These are phyloP conservation scores for Motacilla alba DNA, from an alignment of 2,113 vertebrate genomes.

Conservation along the genomic window DNA sequence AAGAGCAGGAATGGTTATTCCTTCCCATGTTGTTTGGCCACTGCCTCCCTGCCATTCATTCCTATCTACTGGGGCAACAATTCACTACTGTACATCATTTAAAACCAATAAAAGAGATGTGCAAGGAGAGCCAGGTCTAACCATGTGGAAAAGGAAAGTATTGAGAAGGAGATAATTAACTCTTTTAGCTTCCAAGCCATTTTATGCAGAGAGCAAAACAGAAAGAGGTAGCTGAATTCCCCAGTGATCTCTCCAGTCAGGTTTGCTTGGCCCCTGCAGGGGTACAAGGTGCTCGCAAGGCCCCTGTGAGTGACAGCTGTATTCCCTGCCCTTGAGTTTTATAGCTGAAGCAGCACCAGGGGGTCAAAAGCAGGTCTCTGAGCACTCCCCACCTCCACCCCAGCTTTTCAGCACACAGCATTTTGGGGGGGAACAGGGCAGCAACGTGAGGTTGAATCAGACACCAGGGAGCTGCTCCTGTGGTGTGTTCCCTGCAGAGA, in stretches of 20 bases:
- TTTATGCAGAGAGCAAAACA: not conserved
- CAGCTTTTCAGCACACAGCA: conserved; percentile 3
- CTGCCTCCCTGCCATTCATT: not conserved
- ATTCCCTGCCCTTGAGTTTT: conserved; percentile 29
- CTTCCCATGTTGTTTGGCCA: not conserved
- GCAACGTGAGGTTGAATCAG: not conserved
- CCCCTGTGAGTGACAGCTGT: conserved; percentile 20
- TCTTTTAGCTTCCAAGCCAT: conserved; percentile 33
- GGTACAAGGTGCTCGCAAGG: conserved; percentile 1
- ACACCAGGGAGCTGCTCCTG: not conserved
- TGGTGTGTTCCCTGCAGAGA: not conserved
- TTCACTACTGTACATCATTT: conserved; percentile 11
- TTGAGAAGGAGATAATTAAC: conserved; percentile 40
- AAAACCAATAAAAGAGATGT: conserved; percentile 34
- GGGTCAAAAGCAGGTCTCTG: conserved; percentile 8
- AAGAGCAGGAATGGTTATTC: not conserved
- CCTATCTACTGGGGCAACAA: not conserved
- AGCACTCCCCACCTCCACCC: not conserved
- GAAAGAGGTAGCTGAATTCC: not conserved
- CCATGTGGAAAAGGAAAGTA: conserved; percentile 35
- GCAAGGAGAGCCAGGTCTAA: conserved; percentile 8
- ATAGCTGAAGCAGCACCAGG: conserved; percentile 42
- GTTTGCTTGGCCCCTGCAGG: not conserved
- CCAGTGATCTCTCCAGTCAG: not conserved
- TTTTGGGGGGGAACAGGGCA: not conserved